phyloP scores from a whole-genome alignment of 2,797 vertebrate species.

The Pelodytes ibericus region DNA sequence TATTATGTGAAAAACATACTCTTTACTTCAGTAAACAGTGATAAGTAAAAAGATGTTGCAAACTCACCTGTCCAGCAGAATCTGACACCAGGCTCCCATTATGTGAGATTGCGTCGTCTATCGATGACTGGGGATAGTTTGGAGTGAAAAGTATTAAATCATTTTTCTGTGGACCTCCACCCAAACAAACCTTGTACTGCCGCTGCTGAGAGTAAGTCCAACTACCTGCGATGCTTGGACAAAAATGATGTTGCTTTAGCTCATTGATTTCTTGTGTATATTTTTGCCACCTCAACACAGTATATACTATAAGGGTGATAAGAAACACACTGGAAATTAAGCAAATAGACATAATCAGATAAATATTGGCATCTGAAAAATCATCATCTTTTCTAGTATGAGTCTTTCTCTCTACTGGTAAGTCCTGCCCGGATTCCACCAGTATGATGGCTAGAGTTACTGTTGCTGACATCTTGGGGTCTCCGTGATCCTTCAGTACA shows the following conservation, averaged over 20 bases:
- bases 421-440: constrained; percentile 61
- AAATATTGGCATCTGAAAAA: constrained; percentile 65
- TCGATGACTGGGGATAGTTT: constrained; percentile 32
- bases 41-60: too few relatives aligned
- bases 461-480: constrained; percentile 66
- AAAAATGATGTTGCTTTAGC: constrained; percentile 21
- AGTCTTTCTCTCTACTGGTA: not conserved
- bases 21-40: too few relatives aligned
- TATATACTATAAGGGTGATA: not conserved
- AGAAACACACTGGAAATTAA: constrained; percentile 69
- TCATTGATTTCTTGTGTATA: constrained; percentile 23
- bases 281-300: constrained; percentile 20
- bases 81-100: constrained; percentile 58
- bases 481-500: constrained; percentile 68
- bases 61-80: constrained; percentile 32
- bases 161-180: not conserved
- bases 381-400: constrained; percentile 31
- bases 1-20: too few relatives aligned
- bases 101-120: not conserved
- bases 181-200: constrained; percentile 21
- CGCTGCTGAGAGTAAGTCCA: constrained; percentile 19
- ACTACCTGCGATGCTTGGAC: constrained; percentile 22
- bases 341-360: constrained; percentile 66
- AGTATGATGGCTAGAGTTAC: constrained; percentile 67
- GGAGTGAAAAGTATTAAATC: constrained; percentile 33